Evolutionary conservation across 2,797 vertebrate species (phyloP).

Genomic region (Hirundo rustica): DNA sequence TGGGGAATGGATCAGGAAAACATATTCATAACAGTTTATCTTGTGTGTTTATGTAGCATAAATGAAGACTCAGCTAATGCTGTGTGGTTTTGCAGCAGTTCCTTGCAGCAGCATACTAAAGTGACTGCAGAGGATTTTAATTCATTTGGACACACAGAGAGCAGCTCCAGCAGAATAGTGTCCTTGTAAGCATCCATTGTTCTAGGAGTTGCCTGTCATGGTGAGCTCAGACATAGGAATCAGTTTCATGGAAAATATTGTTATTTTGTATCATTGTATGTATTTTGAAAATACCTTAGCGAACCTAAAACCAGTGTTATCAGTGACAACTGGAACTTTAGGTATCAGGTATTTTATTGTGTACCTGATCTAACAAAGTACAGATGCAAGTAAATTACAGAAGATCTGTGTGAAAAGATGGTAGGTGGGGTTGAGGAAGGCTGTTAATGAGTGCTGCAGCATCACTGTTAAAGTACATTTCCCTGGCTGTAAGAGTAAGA

Average conservation of each 20-base stretch:
- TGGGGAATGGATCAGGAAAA: background rate
- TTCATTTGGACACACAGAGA: background rate
- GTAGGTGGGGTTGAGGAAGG: background rate
- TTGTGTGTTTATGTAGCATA: background rate
- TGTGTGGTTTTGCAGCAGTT: background rate
- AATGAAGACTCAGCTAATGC: background rate
- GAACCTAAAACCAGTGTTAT: background rate
- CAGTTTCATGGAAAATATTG: background rate
- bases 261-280: background rate
- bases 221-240: background rate
- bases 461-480: background rate
- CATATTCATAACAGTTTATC: background rate
- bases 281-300: background rate
- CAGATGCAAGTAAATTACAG: background rate
- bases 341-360: background rate
- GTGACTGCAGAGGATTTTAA: conserved; percentile 17
- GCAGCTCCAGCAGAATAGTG: background rate
- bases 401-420: background rate
- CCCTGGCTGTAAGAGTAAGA: background rate
- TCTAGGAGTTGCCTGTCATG: background rate
- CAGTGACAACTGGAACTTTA: background rate
- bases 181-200: conserved; percentile 1
- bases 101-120: background rate
- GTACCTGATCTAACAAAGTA: background rate
- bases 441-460: background rate